Percentiles rank a stretch among this genome's conserved stretches.
phyloP scores from a whole-genome alignment of 2,797 vertebrate genomes.

The Pelobates cultripes region DNA sequence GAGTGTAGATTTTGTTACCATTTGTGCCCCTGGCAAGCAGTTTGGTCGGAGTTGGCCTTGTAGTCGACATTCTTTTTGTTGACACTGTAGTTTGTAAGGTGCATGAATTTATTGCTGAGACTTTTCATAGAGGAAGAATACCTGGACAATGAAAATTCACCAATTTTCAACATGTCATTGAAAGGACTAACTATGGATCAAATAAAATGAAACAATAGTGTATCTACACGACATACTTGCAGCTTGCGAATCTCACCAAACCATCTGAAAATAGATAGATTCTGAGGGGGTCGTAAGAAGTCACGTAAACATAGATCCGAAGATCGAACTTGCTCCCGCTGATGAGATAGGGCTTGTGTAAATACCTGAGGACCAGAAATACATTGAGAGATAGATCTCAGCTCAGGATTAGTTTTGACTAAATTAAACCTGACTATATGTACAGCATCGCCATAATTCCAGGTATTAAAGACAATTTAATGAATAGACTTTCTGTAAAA shows the following conservation, averaged over 20 bases:
- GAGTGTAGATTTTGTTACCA: constrained; percentile 73
- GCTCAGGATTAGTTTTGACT: too few species aligned
- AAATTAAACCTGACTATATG: too few species aligned
- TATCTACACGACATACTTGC: constrained; percentile 82
- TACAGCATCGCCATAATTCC: too few species aligned
- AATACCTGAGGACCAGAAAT: constrained; percentile 74
- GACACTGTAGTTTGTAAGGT: constrained; percentile 97
- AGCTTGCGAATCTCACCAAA: constrained; percentile 96
- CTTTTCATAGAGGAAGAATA: constrained; percentile 96
- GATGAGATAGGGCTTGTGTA: constrained; percentile 98
- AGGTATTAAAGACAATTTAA: too few species aligned
- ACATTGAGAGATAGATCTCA: too few species aligned
- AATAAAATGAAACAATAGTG: too few species aligned
- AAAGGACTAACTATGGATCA: too few species aligned
- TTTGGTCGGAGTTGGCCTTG: constrained; percentile 86
- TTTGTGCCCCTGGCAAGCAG: constrained; percentile 95
- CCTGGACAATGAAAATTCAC: constrained; percentile 64
- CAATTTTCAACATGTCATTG: too few species aligned
- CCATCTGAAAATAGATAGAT: constrained; percentile 95
- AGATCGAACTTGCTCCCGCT: constrained; percentile 95
- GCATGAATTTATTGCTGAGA: constrained; percentile 94
- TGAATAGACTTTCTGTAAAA: too few species aligned
- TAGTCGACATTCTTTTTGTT: constrained; percentile 95
- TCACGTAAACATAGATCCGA: constrained; percentile 94
- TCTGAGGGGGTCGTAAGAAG: constrained; percentile 90